Evolutionary conservation across 2,113 vertebrate species (phyloP).

Genomic region (Myotis davidii): DNA sequence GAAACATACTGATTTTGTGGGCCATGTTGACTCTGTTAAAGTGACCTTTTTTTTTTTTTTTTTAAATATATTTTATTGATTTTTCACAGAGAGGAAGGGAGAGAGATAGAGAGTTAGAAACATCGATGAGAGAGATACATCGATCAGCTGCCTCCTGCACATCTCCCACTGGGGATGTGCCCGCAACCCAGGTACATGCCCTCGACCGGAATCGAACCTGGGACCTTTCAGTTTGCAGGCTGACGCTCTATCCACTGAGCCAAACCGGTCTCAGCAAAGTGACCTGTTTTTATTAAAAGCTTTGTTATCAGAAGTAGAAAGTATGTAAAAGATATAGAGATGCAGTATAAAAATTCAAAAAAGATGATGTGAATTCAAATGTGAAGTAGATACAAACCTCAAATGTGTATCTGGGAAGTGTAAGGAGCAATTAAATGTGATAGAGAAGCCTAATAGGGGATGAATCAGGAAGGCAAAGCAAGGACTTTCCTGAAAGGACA

Average conservation of each 20-base stretch:
- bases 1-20: constrained; percentile 13
- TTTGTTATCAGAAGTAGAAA: constrained; percentile 18
- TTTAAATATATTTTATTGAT: no score
- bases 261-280: no score
- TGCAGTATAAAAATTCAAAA: not conserved
- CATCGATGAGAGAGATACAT: no score
- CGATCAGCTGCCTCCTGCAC: no score
- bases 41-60: constrained; percentile 13
- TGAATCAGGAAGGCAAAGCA: not conserved
- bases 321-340: not conserved
- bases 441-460: not conserved
- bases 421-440: not conserved
- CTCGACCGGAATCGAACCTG: no score
- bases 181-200: no score
- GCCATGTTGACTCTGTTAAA: not conserved
- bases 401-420: not conserved
- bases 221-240: no score
- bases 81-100: no score
- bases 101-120: no score
- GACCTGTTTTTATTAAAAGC: constrained; percentile 19
- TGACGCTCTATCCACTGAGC: no score
- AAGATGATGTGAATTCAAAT: not conserved
- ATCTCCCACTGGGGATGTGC: no score
- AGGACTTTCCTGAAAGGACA: not conserved
- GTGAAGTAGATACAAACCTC: not conserved